Evolutionary conservation across 1,140 invertebrate genomes (phyloP).

Genomic region (Lordiphosa clarofinis): DNA sequence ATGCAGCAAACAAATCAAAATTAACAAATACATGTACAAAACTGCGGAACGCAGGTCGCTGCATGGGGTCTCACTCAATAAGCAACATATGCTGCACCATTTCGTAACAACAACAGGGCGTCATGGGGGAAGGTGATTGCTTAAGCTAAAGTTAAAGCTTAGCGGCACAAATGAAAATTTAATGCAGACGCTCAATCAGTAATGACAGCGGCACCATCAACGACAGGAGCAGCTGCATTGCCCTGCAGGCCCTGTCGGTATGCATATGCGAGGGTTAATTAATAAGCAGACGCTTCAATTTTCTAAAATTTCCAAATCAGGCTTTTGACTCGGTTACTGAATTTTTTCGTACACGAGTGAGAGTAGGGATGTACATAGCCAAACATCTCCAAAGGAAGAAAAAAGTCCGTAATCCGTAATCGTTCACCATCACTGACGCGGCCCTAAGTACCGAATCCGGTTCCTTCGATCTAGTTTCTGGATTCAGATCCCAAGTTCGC

Average conservation of each 20-base stretch:
- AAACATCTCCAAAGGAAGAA: too few species aligned
- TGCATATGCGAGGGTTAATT: slow-evolving; percentile 3
- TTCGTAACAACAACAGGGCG: slow-evolving; percentile 12
- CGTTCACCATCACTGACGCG: too few species aligned
- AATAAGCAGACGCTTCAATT: too few species aligned
- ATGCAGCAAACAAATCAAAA: slow-evolving; percentile 70
- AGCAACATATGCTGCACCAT: slow-evolving; percentile 3
- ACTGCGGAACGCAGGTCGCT: not conserved
- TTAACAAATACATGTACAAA: slow-evolving; percentile 58
- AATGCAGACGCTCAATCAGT: slow-evolving; percentile 23
- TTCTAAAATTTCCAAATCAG: too few species aligned
- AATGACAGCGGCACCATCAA: not conserved
- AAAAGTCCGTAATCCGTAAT: too few species aligned
- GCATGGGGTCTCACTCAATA: slow-evolving; percentile 2
- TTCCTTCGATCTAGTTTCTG: too few species aligned
- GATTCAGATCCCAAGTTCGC: too few species aligned
- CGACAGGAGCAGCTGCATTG: slow-evolving; percentile 11
- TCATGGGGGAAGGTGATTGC: slow-evolving; percentile 22
- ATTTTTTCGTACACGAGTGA: too few species aligned
- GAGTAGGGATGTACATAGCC: too few species aligned
- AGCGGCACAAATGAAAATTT: slow-evolving; percentile 53
- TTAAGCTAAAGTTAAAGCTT: slow-evolving; percentile 28
- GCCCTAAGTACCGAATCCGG: too few species aligned
- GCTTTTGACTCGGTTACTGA: too few species aligned
- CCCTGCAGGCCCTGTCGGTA: slow-evolving; percentile 1